A percentile compares a stretch with the other conserved stretches of the same genome.
phyloP scores from a whole-genome alignment of 2,888 invertebrate genomes.

The Spilarctia lutea region DNA sequence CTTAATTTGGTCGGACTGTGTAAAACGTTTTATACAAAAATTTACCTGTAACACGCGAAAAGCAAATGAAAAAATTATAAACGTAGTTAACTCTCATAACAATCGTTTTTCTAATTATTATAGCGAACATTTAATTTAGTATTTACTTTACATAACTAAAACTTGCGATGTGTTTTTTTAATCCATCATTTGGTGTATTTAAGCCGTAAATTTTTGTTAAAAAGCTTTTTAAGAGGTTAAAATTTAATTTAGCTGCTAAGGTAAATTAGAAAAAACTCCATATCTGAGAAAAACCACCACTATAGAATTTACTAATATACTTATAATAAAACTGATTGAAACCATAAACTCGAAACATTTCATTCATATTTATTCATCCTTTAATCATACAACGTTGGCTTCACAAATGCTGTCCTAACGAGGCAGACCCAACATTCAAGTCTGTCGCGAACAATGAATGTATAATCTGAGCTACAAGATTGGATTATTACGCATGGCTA shows the following conservation, averaged over 20 bases:
- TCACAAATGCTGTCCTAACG: constrained; percentile 6
- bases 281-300: neutral
- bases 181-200: too few species aligned
- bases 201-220: too few species aligned
- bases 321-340: neutral
- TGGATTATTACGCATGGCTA: constrained; percentile 27
- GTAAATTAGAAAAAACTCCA: neutral
- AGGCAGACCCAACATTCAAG: constrained; percentile 16
- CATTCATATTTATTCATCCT: neutral
- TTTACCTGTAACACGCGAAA: constrained; percentile 16
- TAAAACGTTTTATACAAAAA: constrained; percentile 14
- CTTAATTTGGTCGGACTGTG: constrained; percentile 15
- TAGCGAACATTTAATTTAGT: neutral
- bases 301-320: neutral
- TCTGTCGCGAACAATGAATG: constrained; percentile 16
- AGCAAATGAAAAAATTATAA: constrained; percentile 19
- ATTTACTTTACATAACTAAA: neutral
- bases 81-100: constrained; percentile 14
- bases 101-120: neutral
- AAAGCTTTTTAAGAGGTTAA: too few species aligned
- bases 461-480: constrained; percentile 20
- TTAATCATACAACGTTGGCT: constrained; percentile 5
- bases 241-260: neutral
- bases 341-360: neutral
- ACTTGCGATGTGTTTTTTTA: too few species aligned